Evolutionary conservation across 2,888 invertebrate genomes (phyloP), one percentile per base, ranked within the genome.

Genomic region (Archaeoteleia sp.): DNA sequence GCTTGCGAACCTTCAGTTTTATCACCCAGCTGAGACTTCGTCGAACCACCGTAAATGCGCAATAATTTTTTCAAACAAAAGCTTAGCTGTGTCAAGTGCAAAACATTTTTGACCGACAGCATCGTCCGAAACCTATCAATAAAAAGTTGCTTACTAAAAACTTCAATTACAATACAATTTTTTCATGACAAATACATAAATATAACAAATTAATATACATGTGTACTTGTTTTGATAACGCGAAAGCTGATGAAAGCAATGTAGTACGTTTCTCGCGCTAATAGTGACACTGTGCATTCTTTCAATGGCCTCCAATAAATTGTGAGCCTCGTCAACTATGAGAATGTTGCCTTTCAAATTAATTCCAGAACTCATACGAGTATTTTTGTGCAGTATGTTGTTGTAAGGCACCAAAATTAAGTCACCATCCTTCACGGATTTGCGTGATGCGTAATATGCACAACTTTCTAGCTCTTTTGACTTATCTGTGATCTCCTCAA

Each of bases 281-380:
- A 97, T 87, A 30, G 92, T 91, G 0, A 91, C 89, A 63, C 94
- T 93, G 81, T 98, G 91, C 75, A 97, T 94, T 78, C 92, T 92
- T 67, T 93, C 92, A 71, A 98, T 90, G 0, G 97, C 94, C 66
- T 97, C 95, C 6, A 97, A 87, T 1, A 99, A 88, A 84, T 98
- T 99, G 78, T 99, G 99, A 0, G 98, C 98, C 86, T 99, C 99
- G 81, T 99, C 99, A 10, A 95, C 88, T 61, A 99, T 93, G 0
- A 99, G 88, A 15, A 97, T 87, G 79, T 93, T 94, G 73, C 91
- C 89, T 75, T 91, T 90, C 13, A 94, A 82, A 51, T 89, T 87
- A 55, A 95, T 89, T 25, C 87, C 87, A 74, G 78, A 76, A 78
- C 85, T 82, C 27, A 67, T 87, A 58, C 96, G 87, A 0, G 95